Base-by-base conservation (phyloP, 2,888 invertebrate species). In the Melanchra persicariae region DNA sequence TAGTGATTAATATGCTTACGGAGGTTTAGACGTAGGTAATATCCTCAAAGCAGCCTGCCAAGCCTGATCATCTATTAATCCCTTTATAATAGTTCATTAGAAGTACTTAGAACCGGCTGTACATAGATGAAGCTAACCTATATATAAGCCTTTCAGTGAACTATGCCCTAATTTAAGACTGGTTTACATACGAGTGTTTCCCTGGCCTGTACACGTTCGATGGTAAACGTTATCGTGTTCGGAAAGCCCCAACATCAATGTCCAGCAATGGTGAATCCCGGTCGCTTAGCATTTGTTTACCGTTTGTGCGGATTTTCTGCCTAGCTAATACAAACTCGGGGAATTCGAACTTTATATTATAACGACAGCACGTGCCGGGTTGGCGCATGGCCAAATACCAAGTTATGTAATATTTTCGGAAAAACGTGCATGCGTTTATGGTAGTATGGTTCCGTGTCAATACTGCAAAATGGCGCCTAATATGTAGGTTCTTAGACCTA, bases 341-440 rank as follows among this genome's bases (percentile, higher is more conserved):
- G 73, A 79, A 79, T 74, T 74, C 47, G 57, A 37, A 66, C 51
- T 82, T 71, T 61, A 85, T 70, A 70, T 71, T 61, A 85, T 70
- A 70, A 63, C 65, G 60, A 62, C 34, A 68, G 68, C 82, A 74
- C 80, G 83, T 82, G 74, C 66, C 55, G 52, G 52, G 40, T 55
- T 85, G 83, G 85, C 80, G 47, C 15, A 47, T 22, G 12, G 70
- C 83, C 83, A 83, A 77, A 62, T 59, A 55, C 40, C 47, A 30
- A 73, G 65, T 79, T 84, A 64, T 72, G 74, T 66, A 83, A 84
- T 73, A 70, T 79, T 83, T 85, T 66, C 64, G 70, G 73, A 72
- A 83, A 83, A 74, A 70, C 70, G 55, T 45, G 34, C 24, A 34
- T 43, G 59, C 26, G 30, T 69, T 58, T 40, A 26, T 37, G 37